phyloP scores from a whole-genome alignment of 2,797 vertebrate species.

The Oophaga sylvatica region DNA sequence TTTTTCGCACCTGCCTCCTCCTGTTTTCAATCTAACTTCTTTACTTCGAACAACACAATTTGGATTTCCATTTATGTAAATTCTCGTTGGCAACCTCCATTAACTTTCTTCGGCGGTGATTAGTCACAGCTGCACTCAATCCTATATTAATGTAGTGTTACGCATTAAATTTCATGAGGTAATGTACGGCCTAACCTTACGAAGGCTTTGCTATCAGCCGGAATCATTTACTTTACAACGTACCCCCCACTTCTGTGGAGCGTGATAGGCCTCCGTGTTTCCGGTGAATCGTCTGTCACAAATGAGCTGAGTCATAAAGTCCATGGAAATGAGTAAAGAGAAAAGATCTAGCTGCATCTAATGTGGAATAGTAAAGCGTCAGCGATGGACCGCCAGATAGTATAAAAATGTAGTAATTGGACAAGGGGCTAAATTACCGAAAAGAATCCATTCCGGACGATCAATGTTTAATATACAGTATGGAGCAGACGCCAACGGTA shows the following conservation, averaged over 20 bases:
- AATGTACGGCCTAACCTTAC: slow-evolving; percentile 40
- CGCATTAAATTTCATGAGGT: slow-evolving; percentile 55
- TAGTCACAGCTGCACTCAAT: slow-evolving; percentile 57
- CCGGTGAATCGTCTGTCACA: slow-evolving; percentile 37
- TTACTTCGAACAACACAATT: slow-evolving; percentile 29
- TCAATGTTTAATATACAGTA: slow-evolving; percentile 59
- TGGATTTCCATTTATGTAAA: slow-evolving; percentile 53
- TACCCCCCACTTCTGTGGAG: slow-evolving; percentile 23
- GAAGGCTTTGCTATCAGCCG: slow-evolving; percentile 9
- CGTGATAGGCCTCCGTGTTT: slow-evolving; percentile 1
- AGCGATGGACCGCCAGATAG: slow-evolving; percentile 11
- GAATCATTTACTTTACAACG: slow-evolving; percentile 47
- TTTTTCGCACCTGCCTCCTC: slow-evolving; percentile 19
- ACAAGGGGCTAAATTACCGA: slow-evolving; percentile 45
- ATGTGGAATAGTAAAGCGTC: background rate
- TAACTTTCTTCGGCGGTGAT: slow-evolving; percentile 55
- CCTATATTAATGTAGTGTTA: slow-evolving; percentile 58
- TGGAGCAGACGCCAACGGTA: slow-evolving; percentile 38
- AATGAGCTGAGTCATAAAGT: slow-evolving; percentile 41
- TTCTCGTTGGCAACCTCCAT: slow-evolving; percentile 40
- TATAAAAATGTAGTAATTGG: slow-evolving; percentile 49
- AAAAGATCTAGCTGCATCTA: background rate
- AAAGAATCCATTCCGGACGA: slow-evolving; percentile 46
- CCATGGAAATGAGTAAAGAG: slow-evolving; percentile 19
- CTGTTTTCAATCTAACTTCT: slow-evolving; percentile 47